phyloP scores from a whole-genome alignment of 92 coral and sea anemone genomes.

The Metridium senile region DNA sequence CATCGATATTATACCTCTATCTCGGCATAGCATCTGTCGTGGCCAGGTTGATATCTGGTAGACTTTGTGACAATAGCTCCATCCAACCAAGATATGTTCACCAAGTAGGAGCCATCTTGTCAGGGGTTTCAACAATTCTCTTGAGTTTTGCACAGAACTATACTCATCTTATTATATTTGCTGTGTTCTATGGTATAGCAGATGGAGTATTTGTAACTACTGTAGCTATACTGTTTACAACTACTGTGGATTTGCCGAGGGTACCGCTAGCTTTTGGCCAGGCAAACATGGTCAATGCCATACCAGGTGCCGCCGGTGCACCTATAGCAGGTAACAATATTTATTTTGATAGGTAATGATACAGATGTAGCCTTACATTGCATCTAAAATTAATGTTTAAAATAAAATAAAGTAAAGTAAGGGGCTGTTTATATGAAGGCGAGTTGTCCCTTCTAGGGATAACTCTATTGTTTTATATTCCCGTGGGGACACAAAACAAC shows the following conservation, averaged over 20 bases:
- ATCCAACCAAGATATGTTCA: slow-evolving; percentile 10
- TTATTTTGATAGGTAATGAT: no score
- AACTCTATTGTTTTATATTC: no score
- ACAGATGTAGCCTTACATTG: no score
- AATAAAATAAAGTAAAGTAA: not conserved
- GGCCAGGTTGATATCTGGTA: no score
- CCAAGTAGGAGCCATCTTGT: no score
- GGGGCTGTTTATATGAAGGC: no score
- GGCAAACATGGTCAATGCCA: slow-evolving; percentile 14
- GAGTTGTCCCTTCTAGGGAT: no score
- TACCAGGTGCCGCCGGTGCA: slow-evolving; percentile 9
- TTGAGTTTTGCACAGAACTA: slow-evolving; percentile 20
- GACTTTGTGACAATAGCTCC: slow-evolving; percentile 2
- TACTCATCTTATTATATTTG: no score
- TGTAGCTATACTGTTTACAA: slow-evolving; percentile 5
- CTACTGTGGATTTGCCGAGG: slow-evolving; percentile 8
- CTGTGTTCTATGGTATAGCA: no score
- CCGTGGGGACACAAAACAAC: no score
- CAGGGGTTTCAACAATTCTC: slow-evolving; percentile 19
- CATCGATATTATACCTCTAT: slow-evolving; percentile 14
- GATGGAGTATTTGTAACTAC: slow-evolving; percentile 15
- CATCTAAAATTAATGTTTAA: not conserved
- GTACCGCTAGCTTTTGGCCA: slow-evolving; percentile 18
- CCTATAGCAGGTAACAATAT: slow-evolving; percentile 33
- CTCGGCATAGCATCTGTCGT: slow-evolving; percentile 16